Percentiles rank a stretch among this genome's conserved stretches.
phyloP scores from a whole-genome alignment of 2,797 vertebrate genomes.

The Anabacerthia variegaticeps region DNA sequence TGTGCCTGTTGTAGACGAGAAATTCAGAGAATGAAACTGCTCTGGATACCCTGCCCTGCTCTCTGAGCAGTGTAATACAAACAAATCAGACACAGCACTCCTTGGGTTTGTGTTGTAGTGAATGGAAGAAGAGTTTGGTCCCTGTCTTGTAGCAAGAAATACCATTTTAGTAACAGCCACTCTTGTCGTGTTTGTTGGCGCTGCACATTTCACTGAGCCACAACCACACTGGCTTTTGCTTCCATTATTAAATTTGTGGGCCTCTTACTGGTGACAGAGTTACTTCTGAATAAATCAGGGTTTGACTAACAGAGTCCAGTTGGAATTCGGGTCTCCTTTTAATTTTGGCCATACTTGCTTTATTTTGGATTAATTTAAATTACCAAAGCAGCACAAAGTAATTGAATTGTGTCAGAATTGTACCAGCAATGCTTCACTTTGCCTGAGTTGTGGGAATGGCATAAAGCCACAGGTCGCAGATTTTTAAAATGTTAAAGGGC shows the following conservation, averaged over 20 bases:
- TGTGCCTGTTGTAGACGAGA: not conserved
- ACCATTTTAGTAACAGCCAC: fast-evolving
- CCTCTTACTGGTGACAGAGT: not conserved
- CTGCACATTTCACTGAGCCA: not conserved
- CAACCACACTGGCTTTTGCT: not conserved
- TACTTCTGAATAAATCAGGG: not conserved
- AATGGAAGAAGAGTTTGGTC: not conserved
- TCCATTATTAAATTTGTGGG: not conserved
- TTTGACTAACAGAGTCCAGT: not conserved
- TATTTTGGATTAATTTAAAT: not conserved
- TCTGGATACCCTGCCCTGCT: not conserved
- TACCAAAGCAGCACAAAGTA: not conserved
- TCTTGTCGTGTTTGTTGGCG: not conserved
- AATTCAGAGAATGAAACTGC: not conserved
- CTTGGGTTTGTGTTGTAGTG: not conserved
- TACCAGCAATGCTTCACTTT: not conserved
- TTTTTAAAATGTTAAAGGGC: not conserved
- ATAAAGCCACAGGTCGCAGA: not conserved
- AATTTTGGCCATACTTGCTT: not conserved
- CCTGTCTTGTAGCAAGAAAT: not conserved
- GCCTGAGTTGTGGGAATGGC: not conserved
- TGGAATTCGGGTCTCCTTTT: not conserved
- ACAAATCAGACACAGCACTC: not conserved
- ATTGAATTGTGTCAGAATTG: not conserved
- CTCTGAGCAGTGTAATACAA: not conserved